A percentile compares a stretch with the other conserved stretches of the same genome.
Conservation (phyloP, 2,113 vertebrate species). For the Pteruthius melanotis region DNA sequence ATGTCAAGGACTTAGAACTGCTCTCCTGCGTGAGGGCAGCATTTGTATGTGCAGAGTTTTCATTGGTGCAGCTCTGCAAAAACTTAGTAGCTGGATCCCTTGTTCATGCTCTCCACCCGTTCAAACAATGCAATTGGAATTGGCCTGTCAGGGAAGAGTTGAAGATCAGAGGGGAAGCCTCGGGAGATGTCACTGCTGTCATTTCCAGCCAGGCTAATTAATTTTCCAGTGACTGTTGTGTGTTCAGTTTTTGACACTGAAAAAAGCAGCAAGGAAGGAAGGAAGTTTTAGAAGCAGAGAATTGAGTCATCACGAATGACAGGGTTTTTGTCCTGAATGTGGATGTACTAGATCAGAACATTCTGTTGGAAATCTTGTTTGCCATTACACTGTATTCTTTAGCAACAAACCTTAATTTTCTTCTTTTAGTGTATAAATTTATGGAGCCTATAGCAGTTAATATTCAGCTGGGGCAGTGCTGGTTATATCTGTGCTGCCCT, state of each 20-base stretch:
- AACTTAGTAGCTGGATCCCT: background rate
- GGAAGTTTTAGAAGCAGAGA: background rate
- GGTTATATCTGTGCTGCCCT: background rate
- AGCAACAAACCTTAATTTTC: background rate
- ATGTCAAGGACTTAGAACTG: background rate
- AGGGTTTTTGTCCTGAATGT: background rate
- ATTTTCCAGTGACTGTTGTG: background rate
- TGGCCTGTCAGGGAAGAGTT: background rate
- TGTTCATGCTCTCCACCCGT: background rate
- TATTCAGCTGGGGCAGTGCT: background rate
- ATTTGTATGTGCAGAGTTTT: background rate
- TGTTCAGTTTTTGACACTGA: background rate
- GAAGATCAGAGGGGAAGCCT: background rate
- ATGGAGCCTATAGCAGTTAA: background rate
- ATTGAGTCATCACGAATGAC: background rate
- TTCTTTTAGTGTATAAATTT: background rate
- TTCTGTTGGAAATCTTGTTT: background rate
- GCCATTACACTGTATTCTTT: background rate
- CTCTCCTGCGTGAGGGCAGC: background rate
- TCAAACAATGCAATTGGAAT: background rate
- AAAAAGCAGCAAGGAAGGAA: background rate
- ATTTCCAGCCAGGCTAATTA: background rate
- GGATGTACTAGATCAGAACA: background rate
- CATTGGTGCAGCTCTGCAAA: background rate
- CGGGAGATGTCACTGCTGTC: background rate